phyloP scores from a whole-genome alignment of 2,888 invertebrate genomes.

The Apodemia hepburni region DNA sequence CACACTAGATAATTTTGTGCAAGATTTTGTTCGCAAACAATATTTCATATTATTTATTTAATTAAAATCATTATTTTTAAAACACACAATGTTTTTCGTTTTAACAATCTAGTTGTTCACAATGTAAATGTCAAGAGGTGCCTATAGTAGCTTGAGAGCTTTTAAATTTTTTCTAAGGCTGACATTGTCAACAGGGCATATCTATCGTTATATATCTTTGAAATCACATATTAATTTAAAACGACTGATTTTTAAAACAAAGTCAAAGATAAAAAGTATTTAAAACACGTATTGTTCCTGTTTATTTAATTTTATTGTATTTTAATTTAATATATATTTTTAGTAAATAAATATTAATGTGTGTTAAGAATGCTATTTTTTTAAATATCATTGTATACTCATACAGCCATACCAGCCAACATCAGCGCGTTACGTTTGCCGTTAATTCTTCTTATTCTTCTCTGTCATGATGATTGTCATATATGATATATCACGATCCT shows the following conservation, averaged over 20 bases:
- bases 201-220: conserved; percentile 5
- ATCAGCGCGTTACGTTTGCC: too few species aligned
- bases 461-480: too few species aligned
- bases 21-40: too few species aligned
- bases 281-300: neutral
- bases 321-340: conserved; percentile 5
- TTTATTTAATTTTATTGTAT: conserved; percentile 6
- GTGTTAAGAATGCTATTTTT: neutral
- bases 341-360: neutral
- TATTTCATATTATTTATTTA: too few species aligned
- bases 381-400: neutral
- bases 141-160: neutral
- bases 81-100: too few species aligned
- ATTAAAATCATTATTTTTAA: too few species aligned
- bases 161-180: neutral
- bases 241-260: neutral
- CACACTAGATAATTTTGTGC: too few species aligned
- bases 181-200: neutral
- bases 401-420: too few species aligned
- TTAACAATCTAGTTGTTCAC: too few species aligned
- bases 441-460: too few species aligned
- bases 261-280: neutral
- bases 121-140: too few species aligned
- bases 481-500: too few species aligned
- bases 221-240: neutral